Conservation (phyloP, 2,797 vertebrate genomes). For the Centroberyx gerrardi region DNA sequence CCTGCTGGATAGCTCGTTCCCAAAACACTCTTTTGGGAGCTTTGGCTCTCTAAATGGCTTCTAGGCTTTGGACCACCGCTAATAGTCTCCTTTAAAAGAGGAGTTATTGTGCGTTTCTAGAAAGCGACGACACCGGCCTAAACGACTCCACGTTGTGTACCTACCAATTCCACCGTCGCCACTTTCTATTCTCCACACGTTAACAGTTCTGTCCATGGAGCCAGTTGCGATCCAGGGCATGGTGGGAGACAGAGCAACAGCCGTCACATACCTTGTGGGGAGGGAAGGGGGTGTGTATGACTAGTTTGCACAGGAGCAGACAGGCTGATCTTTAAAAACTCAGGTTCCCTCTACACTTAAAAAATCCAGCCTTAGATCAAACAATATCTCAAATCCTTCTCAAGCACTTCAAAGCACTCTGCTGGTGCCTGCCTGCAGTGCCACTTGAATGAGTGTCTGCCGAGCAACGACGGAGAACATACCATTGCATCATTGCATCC, state of each 20-base stretch:
- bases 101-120: slow-evolving; percentile 42
- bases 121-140: slow-evolving; percentile 4
- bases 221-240: slow-evolving; percentile 89
- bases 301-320: slow-evolving; percentile 45
- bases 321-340: slow-evolving; percentile 39
- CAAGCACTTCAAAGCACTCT: slow-evolving; percentile 71
- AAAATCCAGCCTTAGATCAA: slow-evolving; percentile 48
- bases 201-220: slow-evolving; percentile 93
- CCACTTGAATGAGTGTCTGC: slow-evolving; percentile 68
- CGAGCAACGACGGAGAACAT: slow-evolving; percentile 43
- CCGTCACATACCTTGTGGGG: slow-evolving; percentile 91
- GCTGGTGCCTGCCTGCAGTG: slow-evolving; percentile 64
- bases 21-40: slow-evolving; percentile 61
- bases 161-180: slow-evolving; percentile 73
- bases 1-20: slow-evolving; percentile 43
- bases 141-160: slow-evolving; percentile 53
- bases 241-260: slow-evolving; percentile 88
- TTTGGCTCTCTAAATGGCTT: slow-evolving; percentile 39
- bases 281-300: slow-evolving; percentile 12
- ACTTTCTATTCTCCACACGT: slow-evolving; percentile 88
- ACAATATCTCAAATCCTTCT: slow-evolving; percentile 67
- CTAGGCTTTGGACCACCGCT: slow-evolving; percentile 43
- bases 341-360: slow-evolving; percentile 16
- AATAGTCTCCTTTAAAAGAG: slow-evolving; percentile 33
- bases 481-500: slow-evolving; percentile 63